These are phyloP conservation scores for Oreochromis aureus DNA, from an alignment of 2,113 vertebrate genomes.

Conservation along the genomic window DNA sequence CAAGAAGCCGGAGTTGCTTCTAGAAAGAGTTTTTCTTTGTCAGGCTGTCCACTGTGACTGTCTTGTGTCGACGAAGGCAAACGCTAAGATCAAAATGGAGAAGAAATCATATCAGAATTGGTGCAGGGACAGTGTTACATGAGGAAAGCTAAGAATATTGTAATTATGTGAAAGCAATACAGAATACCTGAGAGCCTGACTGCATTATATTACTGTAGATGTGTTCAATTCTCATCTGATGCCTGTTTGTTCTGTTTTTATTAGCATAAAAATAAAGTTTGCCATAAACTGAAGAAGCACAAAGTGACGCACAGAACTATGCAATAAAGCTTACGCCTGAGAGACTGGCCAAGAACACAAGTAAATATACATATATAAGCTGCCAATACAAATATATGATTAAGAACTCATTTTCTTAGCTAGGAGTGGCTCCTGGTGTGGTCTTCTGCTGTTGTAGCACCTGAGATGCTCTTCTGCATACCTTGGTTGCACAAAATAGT, in stretches of 20 bases:
- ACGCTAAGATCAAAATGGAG: background rate
- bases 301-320: background rate
- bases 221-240: background rate
- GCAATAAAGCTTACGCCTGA: background rate
- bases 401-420: background rate
- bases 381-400: background rate
- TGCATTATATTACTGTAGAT: background rate
- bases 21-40: background rate
- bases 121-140: background rate
- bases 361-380: background rate
- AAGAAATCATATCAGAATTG: background rate
- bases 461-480: background rate
- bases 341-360: background rate
- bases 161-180: background rate
- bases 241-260: background rate
- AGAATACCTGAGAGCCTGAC: background rate
- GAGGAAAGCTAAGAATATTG: background rate
- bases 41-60: background rate
- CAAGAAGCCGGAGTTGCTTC: background rate
- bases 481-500: background rate
- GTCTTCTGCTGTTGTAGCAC: background rate
- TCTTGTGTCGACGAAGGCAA: background rate
- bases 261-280: background rate
- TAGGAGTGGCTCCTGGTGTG: background rate
- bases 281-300: background rate